These are phyloP conservation scores for Gambusia yucatana DNA, from an alignment of 2,797 vertebrate genomes.

Conservation along the genomic window DNA sequence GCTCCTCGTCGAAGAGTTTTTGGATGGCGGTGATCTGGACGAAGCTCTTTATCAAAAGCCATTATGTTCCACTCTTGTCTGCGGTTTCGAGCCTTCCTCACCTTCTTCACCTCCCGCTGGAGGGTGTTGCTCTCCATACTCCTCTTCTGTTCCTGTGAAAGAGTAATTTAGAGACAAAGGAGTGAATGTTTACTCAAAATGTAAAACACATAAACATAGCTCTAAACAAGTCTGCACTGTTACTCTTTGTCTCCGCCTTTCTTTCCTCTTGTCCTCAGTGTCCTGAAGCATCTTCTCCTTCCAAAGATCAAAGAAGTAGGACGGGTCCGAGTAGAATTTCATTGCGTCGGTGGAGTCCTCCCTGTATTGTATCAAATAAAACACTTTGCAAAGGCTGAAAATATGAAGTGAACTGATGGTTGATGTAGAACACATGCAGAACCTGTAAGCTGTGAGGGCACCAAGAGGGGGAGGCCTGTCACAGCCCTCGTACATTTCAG, in stretches of 20 bases:
- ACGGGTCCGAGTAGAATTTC: conserved; percentile 92
- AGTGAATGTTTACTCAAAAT: background rate
- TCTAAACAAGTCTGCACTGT: conserved; percentile 12
- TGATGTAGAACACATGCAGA: background rate
- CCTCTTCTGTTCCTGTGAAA: conserved; percentile 85
- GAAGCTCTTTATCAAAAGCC: conserved; percentile 91
- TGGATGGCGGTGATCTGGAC: conserved; percentile 87
- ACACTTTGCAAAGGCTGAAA: background rate
- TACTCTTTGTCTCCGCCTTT: conserved; percentile 88
- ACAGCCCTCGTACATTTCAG: conserved; percentile 86
- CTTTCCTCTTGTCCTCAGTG: conserved; percentile 91
- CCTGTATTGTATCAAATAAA: conserved; percentile 63
- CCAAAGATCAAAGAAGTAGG: conserved; percentile 94
- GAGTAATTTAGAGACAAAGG: background rate
- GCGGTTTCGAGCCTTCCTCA: conserved; percentile 89
- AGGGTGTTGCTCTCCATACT: conserved; percentile 85
- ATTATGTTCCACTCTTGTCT: conserved; percentile 93
- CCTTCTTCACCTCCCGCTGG: conserved; percentile 89
- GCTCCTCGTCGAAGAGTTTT: conserved; percentile 84
- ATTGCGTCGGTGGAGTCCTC: conserved; percentile 89
- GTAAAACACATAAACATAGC: background rate
- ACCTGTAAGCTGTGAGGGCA: conserved; percentile 88
- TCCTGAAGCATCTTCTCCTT: conserved; percentile 95
- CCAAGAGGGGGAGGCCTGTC: conserved; percentile 88
- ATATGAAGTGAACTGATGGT: background rate